These are phyloP conservation scores for Bugula neritina DNA, from an alignment of 2,888 invertebrate genomes.

Conservation along the genomic window DNA sequence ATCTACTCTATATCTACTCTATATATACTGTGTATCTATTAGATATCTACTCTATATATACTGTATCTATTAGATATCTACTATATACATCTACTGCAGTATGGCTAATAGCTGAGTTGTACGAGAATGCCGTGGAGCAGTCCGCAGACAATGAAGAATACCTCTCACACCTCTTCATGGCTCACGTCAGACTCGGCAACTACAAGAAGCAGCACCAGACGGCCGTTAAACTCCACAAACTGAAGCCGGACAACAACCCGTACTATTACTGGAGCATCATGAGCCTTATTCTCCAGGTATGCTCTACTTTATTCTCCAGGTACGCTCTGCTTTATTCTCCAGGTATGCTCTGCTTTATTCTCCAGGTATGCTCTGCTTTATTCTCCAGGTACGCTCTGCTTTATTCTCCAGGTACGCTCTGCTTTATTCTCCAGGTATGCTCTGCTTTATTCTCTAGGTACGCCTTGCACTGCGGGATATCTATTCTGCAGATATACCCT, in stretches of 20 bases:
- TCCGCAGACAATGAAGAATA: conserved; percentile 86
- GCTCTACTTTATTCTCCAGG: too few species aligned
- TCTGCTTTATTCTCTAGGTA: too few species aligned
- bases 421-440: too few species aligned
- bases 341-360: too few species aligned
- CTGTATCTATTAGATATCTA: background rate
- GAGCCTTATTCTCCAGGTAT: conserved; percentile 88
- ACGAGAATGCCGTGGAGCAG: conserved; percentile 78
- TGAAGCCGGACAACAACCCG: conserved; percentile 78
- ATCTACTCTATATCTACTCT: too few species aligned
- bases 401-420: too few species aligned
- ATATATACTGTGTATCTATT: too few species aligned
- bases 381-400: too few species aligned
- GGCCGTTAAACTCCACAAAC: conserved; percentile 82
- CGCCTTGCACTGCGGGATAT: too few species aligned
- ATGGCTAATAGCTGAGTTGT: conserved; percentile 78
- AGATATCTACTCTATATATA: conserved; percentile 34
- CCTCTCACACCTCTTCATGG: conserved; percentile 88
- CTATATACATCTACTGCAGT: conserved; percentile 58
- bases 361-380: too few species aligned
- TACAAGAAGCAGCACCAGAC: conserved; percentile 83
- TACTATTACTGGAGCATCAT: conserved; percentile 98
- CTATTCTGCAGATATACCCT: too few species aligned
- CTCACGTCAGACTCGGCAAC: conserved; percentile 82
- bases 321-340: too few species aligned